Evolutionary conservation across 2,797 vertebrate genomes (phyloP).

Genomic region (Halcyon leucocephala): DNA sequence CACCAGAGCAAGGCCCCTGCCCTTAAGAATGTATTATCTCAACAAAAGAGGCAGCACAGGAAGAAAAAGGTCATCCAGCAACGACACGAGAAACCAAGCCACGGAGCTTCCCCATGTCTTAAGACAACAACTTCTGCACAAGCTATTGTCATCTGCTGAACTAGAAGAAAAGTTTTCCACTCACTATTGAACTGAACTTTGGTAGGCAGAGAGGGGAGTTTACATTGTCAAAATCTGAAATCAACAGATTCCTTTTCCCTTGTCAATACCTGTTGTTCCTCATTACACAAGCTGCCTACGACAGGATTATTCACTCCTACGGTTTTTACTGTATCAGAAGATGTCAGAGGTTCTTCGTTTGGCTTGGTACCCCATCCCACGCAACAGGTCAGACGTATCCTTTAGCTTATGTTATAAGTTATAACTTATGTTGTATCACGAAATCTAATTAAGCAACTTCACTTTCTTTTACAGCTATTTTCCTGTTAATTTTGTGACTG

Average conservation of each 20-base stretch:
- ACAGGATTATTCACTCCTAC: slow-evolving; percentile 31
- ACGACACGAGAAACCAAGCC: neutral
- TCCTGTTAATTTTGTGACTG: slow-evolving; percentile 27
- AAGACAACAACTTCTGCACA: neutral
- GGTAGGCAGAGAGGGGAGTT: neutral
- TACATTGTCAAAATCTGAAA: neutral
- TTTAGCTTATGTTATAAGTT: slow-evolving; percentile 12
- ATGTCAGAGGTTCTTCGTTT: slow-evolving; percentile 27
- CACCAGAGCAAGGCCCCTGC: neutral
- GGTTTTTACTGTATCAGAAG: slow-evolving; percentile 2
- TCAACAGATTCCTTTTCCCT: neutral
- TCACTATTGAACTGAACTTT: neutral
- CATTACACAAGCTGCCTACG: neutral
- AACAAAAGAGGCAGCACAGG: neutral
- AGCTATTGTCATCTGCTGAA: neutral
- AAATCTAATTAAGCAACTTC: slow-evolving; percentile 48
- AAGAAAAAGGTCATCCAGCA: neutral
- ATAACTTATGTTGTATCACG: neutral
- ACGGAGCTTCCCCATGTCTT: neutral
- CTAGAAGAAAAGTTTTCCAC: neutral
- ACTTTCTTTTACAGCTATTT: slow-evolving; percentile 38
- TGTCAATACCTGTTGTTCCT: neutral
- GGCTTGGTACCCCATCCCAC: slow-evolving; percentile 31
- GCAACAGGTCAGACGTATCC: slow-evolving; percentile 8
- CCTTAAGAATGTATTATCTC: neutral